These are phyloP conservation scores for Parauchenoglanis ngamensis DNA, from an alignment of 2,797 vertebrate genomes.

Conservation along the genomic window DNA sequence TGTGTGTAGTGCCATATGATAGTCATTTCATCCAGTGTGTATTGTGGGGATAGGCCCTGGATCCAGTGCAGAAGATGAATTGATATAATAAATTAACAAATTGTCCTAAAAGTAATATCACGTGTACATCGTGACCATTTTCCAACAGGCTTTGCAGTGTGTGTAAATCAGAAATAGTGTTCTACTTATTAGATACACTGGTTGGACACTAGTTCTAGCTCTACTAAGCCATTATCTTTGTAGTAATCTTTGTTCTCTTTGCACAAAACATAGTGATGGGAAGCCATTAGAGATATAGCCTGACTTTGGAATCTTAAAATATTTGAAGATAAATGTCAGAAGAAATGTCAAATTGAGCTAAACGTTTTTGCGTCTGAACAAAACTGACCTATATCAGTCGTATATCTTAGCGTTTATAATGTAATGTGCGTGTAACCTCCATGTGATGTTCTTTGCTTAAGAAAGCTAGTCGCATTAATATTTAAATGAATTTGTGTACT, in stretches of 20 bases:
- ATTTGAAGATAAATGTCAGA: background rate
- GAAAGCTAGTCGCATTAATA: background rate
- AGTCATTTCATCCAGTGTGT: background rate
- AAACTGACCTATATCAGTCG: background rate
- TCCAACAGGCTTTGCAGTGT: background rate
- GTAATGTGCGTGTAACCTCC: background rate
- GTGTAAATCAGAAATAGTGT: background rate
- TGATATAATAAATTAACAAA: background rate
- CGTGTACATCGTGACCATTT: background rate
- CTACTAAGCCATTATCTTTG: background rate
- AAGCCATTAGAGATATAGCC: background rate
- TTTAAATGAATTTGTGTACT: background rate
- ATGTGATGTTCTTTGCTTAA: background rate
- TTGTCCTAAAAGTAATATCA: background rate
- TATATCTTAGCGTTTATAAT: background rate
- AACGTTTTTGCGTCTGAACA: background rate
- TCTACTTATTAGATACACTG: background rate
- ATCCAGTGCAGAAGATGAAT: background rate
- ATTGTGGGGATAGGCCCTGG: background rate
- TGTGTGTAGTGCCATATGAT: background rate
- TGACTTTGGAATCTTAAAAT: background rate
- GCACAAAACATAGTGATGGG: background rate
- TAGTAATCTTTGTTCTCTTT: conserved; percentile 1
- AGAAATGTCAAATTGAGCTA: background rate
- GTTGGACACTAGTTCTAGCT: background rate